Evolutionary conservation across 2,888 invertebrate genomes (phyloP).

Genomic region (Tenthredo distinguenda): DNA sequence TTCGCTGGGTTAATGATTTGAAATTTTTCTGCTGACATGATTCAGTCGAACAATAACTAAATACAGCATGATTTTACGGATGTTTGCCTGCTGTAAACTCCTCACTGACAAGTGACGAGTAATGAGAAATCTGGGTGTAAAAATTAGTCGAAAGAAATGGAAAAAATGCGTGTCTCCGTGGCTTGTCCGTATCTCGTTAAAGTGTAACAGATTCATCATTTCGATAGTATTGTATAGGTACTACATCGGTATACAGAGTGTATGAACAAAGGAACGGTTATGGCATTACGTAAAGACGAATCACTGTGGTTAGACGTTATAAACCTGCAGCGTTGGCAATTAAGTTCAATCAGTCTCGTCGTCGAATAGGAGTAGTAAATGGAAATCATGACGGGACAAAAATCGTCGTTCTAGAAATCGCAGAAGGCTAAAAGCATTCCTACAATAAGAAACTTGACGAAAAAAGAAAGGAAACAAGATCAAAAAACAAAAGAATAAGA

Average conservation of each 20-base stretch:
- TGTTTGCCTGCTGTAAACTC: neutral
- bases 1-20: neutral
- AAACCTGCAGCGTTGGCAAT: conserved; percentile 29
- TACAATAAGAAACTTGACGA: neutral
- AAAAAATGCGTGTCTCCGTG: neutral
- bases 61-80: neutral
- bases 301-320: conserved; percentile 14
- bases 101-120: neutral
- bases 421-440: conserved; percentile 8
- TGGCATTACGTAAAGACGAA: conserved; percentile 33
- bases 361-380: conserved; percentile 15
- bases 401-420: conserved; percentile 27
- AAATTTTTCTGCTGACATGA: neutral
- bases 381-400: conserved; percentile 20
- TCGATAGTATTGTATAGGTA: neutral
- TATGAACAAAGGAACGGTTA: neutral
- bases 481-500: neutral
- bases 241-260: neutral
- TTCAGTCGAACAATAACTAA: neutral
- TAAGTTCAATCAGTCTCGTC: conserved; percentile 47
- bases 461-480: neutral
- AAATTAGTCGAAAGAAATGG: neutral
- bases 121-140: neutral
- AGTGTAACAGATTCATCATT: neutral
- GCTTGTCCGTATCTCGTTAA: neutral